Evolutionary conservation across 2,797 vertebrate genomes (phyloP).

Genomic region (Carduelis carduelis): DNA sequence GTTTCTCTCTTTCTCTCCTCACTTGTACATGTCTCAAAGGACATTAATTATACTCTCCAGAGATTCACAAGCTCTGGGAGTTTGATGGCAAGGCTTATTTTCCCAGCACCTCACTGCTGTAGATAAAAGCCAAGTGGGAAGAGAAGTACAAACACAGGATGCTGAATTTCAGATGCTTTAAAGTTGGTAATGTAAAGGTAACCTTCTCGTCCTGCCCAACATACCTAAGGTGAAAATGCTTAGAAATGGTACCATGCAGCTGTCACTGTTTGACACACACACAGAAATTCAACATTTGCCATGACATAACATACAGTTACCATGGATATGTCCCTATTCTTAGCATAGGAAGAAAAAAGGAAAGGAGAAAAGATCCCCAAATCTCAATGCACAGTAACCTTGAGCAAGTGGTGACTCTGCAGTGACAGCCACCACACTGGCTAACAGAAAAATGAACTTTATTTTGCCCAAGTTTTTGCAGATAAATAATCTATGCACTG

Average conservation of each 20-base stretch:
- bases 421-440: not conserved
- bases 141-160: not conserved
- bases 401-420: not conserved
- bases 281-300: constrained; percentile 1
- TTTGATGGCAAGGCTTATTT: not conserved
- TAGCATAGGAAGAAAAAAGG: not conserved
- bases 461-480: not conserved
- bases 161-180: not conserved
- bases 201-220: not conserved
- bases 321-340: constrained; percentile 28
- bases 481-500: not conserved
- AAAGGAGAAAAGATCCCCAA: not conserved
- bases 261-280: not conserved
- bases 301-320: constrained; percentile 6
- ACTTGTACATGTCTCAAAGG: constrained; percentile 8
- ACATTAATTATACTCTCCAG: constrained; percentile 34
- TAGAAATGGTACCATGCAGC: constrained; percentile 6
- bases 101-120: not conserved
- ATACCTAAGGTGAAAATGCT: not conserved
- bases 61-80: not conserved
- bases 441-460: not conserved
- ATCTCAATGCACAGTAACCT: not conserved
- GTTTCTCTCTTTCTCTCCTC: not conserved
- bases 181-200: not conserved
- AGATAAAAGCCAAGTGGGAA: constrained; percentile 17